phyloP scores from a whole-genome alignment of 2,888 invertebrate species.

The Drosophila peninsularis region DNA sequence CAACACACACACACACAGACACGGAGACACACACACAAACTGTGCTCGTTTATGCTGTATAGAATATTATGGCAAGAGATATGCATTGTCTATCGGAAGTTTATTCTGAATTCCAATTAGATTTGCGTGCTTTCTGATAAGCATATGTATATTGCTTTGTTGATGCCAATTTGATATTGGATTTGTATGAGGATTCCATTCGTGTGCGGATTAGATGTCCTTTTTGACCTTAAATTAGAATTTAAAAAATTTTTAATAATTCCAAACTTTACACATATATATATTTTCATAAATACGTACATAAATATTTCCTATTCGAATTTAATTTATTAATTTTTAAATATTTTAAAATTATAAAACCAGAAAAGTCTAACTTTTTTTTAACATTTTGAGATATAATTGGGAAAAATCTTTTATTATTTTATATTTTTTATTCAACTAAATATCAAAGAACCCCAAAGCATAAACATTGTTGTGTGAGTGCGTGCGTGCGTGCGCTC shows the following conservation, averaged over 20 bases:
- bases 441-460: neutral
- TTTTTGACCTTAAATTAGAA: no score
- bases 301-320: no score
- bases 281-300: no score
- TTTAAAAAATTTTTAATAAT: no score
- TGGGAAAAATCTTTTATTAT: neutral
- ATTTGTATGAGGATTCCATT: neutral
- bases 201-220: neutral
- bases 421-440: neutral
- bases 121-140: neutral
- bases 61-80: neutral
- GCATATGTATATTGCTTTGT: neutral
- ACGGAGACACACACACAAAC: conserved; percentile 2
- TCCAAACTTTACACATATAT: neutral
- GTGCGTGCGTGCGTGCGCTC: conserved; percentile 13
- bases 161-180: neutral
- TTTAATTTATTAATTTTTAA: no score
- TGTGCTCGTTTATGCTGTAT: neutral
- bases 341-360: no score
- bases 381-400: no score
- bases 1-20: conserved; percentile 11
- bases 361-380: no score
- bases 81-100: neutral
- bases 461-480: conserved; percentile 4
- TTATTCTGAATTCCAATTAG: neutral